Evolutionary conservation across 2,797 vertebrate species (phyloP).

Genomic region (Poecilia wingei): DNA sequence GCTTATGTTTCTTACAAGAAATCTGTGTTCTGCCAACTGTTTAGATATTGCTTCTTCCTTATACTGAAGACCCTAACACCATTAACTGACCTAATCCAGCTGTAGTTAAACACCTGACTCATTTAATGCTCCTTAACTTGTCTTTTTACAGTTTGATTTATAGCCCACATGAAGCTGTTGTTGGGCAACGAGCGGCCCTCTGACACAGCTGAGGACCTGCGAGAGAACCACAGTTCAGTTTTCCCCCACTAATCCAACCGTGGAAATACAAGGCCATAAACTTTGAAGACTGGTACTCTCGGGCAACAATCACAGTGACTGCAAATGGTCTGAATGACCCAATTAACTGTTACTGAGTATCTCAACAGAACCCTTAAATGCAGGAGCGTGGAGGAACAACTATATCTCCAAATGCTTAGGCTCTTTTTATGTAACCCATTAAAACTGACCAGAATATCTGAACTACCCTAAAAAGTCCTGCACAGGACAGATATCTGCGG

Average conservation of each 20-base stretch:
- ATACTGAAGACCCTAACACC: constrained; percentile 57
- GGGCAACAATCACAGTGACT: constrained; percentile 73
- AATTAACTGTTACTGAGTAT: constrained; percentile 63
- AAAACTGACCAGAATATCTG: background rate
- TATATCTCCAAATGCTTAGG: constrained; percentile 25
- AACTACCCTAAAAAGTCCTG: background rate
- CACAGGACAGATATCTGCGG: background rate
- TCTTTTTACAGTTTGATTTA: constrained; percentile 72
- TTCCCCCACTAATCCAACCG: constrained; percentile 68
- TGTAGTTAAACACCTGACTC: constrained; percentile 71
- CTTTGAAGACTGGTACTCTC: constrained; percentile 67
- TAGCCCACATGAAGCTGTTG: constrained; percentile 65
- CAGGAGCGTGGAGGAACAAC: constrained; percentile 15
- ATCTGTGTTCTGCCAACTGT: constrained; percentile 21
- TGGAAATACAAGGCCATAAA: constrained; percentile 76
- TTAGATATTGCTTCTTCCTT: constrained; percentile 30
- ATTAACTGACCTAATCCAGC: constrained; percentile 71
- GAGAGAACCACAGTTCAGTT: constrained; percentile 56
- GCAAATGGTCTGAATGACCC: constrained; percentile 77
- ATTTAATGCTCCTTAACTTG: constrained; percentile 69
- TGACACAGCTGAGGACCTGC: constrained; percentile 31
- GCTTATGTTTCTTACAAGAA: background rate
- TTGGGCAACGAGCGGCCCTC: constrained; percentile 50
- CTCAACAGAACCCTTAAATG: constrained; percentile 30
- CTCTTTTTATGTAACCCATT: constrained; percentile 1